These are phyloP conservation scores for Prunella himalayana DNA, from an alignment of 2,113 vertebrate species.

Conservation along the genomic window DNA sequence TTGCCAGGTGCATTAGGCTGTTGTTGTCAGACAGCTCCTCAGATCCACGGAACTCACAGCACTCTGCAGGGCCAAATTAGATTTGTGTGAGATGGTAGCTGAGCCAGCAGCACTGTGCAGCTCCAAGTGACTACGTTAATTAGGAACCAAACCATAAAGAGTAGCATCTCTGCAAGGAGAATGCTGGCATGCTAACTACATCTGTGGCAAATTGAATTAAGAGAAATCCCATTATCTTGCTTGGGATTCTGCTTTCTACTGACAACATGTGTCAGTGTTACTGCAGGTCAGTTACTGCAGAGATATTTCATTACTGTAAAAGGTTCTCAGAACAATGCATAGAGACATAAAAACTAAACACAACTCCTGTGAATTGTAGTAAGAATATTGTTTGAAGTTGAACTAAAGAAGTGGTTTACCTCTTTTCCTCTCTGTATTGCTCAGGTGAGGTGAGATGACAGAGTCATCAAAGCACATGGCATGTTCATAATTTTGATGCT, in stretches of 20 bases:
- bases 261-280: neutral
- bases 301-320: constrained; percentile 9
- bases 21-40: constrained; percentile 14
- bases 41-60: constrained; percentile 9
- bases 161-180: constrained; percentile 61
- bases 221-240: constrained; percentile 68
- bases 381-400: constrained; percentile 17
- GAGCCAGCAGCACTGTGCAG: constrained; percentile 44
- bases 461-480: neutral
- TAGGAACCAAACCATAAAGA: constrained; percentile 65
- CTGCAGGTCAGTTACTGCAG: constrained; percentile 3
- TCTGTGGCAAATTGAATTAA: constrained; percentile 67
- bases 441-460: neutral
- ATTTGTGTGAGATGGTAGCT: constrained; percentile 58
- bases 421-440: neutral
- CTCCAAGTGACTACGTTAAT: constrained; percentile 69
- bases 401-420: neutral
- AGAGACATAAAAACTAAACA: neutral
- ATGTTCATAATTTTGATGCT: neutral
- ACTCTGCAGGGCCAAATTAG: constrained; percentile 64
- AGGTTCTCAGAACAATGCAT: neutral
- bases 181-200: constrained; percentile 35
- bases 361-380: neutral
- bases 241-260: constrained; percentile 44
- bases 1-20: neutral